phyloP scores from a whole-genome alignment of 2,797 vertebrate species.

The Coracias cyanogaster region DNA sequence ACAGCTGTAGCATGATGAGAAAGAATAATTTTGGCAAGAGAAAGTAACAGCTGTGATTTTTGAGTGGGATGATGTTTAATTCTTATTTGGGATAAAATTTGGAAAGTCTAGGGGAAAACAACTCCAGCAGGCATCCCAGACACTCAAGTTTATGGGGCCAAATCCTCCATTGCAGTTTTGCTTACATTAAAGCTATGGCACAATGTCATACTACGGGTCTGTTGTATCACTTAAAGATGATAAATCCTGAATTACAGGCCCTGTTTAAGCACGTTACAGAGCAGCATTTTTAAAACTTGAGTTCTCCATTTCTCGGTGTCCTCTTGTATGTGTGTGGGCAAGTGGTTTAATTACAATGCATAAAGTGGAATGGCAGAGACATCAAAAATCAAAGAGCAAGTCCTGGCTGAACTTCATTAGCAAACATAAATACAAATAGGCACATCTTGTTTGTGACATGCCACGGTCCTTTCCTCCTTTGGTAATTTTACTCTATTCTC shows the following conservation, averaged over 20 bases:
- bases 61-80: constrained; percentile 5
- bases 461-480: constrained; percentile 54
- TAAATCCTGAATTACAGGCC: constrained; percentile 49
- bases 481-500: constrained; percentile 73
- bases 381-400: constrained; percentile 77
- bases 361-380: constrained; percentile 72
- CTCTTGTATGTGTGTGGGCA: constrained; percentile 76
- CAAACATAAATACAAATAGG: constrained; percentile 77
- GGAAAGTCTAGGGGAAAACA: constrained; percentile 29
- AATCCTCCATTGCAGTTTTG: neutral
- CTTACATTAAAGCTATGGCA: neutral
- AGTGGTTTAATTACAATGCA: constrained; percentile 76
- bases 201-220: neutral
- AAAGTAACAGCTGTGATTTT: constrained; percentile 53
- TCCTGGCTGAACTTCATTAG: constrained; percentile 80
- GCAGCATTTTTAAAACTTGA: constrained; percentile 62
- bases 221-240: constrained; percentile 55
- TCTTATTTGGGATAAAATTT: constrained; percentile 23
- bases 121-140: neutral
- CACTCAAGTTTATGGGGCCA: neutral
- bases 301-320: constrained; percentile 43
- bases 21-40: constrained; percentile 35
- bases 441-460: constrained; percentile 75
- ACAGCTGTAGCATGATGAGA: neutral
- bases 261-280: constrained; percentile 43